Conservation (phyloP, 2,888 invertebrate genomes). For the Odontocolon sp. region DNA sequence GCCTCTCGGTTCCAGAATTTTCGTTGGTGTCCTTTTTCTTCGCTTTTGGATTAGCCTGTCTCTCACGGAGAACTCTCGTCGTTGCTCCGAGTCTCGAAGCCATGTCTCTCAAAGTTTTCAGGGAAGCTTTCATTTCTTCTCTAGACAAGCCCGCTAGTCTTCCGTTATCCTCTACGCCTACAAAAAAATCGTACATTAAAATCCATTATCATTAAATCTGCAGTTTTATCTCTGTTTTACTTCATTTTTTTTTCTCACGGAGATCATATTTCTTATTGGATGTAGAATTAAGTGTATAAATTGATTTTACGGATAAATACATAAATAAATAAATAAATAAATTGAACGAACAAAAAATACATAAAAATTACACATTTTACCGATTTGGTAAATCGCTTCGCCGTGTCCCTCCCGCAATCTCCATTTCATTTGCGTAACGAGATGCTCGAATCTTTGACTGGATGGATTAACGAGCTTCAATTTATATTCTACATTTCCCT, state of each 20-base stretch:
- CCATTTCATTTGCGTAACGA: conserved; percentile 99
- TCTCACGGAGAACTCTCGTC: conserved; percentile 88
- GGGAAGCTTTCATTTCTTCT: conserved; percentile 92
- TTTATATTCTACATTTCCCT: conserved; percentile 98
- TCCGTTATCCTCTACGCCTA: conserved; percentile 93
- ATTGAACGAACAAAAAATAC: not conserved
- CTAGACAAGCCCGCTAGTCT: conserved; percentile 91
- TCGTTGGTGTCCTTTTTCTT: conserved; percentile 68
- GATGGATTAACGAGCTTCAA: conserved; percentile 96
- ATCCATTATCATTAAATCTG: not conserved
- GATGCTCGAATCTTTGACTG: conserved; percentile 94
- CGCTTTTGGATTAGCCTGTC: conserved; percentile 81
- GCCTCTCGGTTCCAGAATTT: conserved; percentile 80
- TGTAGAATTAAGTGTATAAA: too few relatives aligned
- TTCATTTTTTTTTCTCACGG: too few relatives aligned
- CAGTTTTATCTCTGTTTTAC: too few relatives aligned
- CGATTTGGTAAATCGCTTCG: conserved; percentile 98
- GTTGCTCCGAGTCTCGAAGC: conserved; percentile 93
- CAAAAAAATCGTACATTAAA: not conserved
- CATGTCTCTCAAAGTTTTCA: conserved; percentile 94
- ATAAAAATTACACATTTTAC: conserved; percentile 62
- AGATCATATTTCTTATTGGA: too few relatives aligned
- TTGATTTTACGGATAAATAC: too few relatives aligned
- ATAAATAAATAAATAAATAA: not conserved
- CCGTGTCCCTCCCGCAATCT: conserved; percentile 97